phyloP scores from a whole-genome alignment of 2,888 invertebrate species.

The Noctua comes region DNA sequence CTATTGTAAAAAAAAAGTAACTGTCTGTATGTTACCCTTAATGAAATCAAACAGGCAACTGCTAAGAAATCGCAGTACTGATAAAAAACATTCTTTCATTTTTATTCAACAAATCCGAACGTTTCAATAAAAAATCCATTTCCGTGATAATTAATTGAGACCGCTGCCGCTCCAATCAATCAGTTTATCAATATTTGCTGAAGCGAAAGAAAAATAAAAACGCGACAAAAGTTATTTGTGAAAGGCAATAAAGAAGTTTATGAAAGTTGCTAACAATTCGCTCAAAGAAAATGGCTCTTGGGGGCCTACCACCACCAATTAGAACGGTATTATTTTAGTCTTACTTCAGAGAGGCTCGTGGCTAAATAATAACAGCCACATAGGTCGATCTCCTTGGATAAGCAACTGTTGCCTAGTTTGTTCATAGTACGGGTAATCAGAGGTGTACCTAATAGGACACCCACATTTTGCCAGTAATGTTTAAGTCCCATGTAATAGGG shows the following conservation, averaged over 20 bases:
- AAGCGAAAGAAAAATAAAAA: slow-evolving; percentile 50
- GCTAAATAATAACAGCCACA: not conserved
- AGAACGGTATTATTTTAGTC: not conserved
- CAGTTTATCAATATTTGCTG: slow-evolving; percentile 56
- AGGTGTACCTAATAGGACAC: too few relatives aligned
- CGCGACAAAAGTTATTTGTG: slow-evolving; percentile 36
- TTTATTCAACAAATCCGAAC: slow-evolving; percentile 14
- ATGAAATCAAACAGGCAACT: not conserved
- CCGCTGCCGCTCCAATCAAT: slow-evolving; percentile 46
- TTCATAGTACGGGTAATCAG: too few relatives aligned
- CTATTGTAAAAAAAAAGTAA: too few relatives aligned
- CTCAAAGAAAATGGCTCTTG: slow-evolving; percentile 48
- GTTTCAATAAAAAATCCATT: slow-evolving; percentile 14
- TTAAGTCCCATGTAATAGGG: too few relatives aligned
- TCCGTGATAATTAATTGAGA: slow-evolving; percentile 42
- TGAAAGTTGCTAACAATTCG: slow-evolving; percentile 52
- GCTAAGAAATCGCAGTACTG: not conserved
- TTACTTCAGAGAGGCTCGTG: not conserved
- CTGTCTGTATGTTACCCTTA: not conserved
- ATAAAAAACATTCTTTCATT: not conserved
- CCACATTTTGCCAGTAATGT: too few relatives aligned
- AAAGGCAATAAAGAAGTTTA: slow-evolving; percentile 59
- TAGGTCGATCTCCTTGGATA: not conserved
- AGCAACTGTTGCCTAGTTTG: not conserved
- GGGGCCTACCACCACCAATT: not conserved